Evolutionary conservation across 2,113 vertebrate species (phyloP), one percentile per base, ranked within the genome.

Genomic region (Alligator mississippiensis): DNA sequence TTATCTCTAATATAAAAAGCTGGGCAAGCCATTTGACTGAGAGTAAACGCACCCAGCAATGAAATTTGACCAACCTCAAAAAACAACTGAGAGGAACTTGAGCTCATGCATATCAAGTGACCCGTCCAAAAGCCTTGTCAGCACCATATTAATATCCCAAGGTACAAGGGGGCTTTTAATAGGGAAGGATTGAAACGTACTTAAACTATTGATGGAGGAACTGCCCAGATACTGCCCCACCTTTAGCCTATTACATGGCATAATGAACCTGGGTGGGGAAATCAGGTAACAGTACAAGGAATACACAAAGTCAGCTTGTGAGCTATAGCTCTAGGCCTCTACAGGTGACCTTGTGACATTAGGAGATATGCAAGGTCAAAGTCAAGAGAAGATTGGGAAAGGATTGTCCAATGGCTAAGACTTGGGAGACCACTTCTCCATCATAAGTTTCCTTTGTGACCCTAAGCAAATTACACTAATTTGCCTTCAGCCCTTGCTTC

Each of bases 51-150:
- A 88, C 79, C 34, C 84, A 27, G 87, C 77, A 75, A 93, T 80
- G 90, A 78, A 62, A 28, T 82, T 85, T 34, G 84, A 92, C 55
- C 75, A 83, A 77, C 68, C 77, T 85, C 74, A 78, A 90, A 85
- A 82, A 94, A 90, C 0, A 68, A 77, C 78, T 34, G 70, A 70
- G 91, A 92, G 93, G 89, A 95, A 92, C 55, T 70, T 11, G 47
- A 87, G 70, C 1, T 27, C 84, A 90, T 77, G 55, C 68, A 85
- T 89, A 87, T 81, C 76, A 84, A 77, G 58, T 6, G 70, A 22
- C 61, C 80, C 85, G 47, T 9, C 89, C 75, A 84, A 93, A 95
- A 81, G 90, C 84, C 18, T 63, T 90, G 90, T 85, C 90, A 93
- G 88, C 84, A 92, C 16, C 83, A 58, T 4, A 81, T 87, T 60